Conservation (phyloP, 2,113 vertebrate species). For the Mohoua ochrocephala region DNA sequence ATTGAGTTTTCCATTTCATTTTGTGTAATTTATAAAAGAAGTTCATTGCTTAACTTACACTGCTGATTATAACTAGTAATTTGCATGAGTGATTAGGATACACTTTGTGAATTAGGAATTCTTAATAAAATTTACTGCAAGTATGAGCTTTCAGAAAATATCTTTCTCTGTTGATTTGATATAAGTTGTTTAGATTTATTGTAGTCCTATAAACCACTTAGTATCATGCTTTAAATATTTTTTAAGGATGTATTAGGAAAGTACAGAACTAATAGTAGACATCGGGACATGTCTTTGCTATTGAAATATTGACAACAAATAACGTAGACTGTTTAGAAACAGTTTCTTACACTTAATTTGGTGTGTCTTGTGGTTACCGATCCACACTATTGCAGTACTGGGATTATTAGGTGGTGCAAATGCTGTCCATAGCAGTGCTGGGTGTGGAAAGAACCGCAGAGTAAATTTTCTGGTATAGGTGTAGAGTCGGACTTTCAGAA, state of each 20-base stretch:
- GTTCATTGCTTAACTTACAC: not conserved
- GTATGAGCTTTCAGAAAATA: not conserved
- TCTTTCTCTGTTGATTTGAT: not conserved
- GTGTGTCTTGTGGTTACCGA: not conserved
- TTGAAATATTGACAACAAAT: not conserved
- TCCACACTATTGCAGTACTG: not conserved
- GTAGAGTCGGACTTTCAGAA: not conserved
- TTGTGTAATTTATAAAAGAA: not conserved
- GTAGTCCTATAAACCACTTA: not conserved
- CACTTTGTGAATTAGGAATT: not conserved
- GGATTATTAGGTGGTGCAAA: not conserved
- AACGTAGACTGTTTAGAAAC: not conserved
- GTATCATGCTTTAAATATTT: not conserved
- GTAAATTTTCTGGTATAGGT: not conserved
- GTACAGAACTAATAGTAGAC: not conserved
- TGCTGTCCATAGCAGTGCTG: not conserved
- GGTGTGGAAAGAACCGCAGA: fast-evolving
- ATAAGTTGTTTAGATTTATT: not conserved
- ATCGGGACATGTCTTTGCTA: not conserved
- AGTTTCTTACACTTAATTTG: not conserved
- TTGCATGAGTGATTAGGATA: not conserved
- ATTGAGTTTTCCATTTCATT: not conserved
- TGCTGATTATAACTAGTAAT: not conserved
- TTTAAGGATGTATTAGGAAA: not conserved
- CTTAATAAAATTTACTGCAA: not conserved